Evolutionary conservation across 2,113 vertebrate genomes (phyloP).

Genomic region (Urocynchramus pylzowi): DNA sequence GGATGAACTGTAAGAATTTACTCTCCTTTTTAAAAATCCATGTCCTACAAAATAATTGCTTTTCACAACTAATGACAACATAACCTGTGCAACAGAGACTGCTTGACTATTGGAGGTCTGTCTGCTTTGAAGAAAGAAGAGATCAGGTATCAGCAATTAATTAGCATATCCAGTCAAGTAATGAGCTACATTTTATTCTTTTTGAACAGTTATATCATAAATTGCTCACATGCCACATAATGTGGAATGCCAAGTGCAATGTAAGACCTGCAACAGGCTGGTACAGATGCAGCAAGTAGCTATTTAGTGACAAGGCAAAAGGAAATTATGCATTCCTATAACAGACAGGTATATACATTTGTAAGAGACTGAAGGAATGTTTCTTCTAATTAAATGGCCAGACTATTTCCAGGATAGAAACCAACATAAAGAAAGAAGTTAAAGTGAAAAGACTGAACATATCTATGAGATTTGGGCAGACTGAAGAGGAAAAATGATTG

Average conservation of each 20-base stretch:
- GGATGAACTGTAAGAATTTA: not conserved
- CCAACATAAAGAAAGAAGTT: not conserved
- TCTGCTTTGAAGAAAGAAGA: not conserved
- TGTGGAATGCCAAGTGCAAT: rapidly evolving
- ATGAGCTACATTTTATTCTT: not conserved
- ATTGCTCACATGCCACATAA: not conserved
- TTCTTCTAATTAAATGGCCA: not conserved
- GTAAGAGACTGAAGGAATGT: not conserved
- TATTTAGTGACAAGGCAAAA: not conserved
- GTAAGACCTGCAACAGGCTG: not conserved
- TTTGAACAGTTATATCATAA: not conserved
- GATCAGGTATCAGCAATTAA: not conserved
- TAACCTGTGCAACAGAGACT: not conserved
- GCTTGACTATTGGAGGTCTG: not conserved
- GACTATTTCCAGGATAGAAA: not conserved
- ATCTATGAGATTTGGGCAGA: not conserved
- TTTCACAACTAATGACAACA: not conserved
- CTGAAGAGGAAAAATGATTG: not conserved
- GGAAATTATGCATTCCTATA: not conserved
- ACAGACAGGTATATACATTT: rapidly evolving
- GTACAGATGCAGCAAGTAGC: not conserved
- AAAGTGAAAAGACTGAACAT: not conserved
- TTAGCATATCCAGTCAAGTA: not conserved
- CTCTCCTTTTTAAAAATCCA: not conserved
- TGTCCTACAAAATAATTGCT: not conserved